Evolutionary conservation across 2,797 vertebrate species (phyloP), one percentile per base, ranked within the genome.

Genomic region (Acanthurus tractus): DNA sequence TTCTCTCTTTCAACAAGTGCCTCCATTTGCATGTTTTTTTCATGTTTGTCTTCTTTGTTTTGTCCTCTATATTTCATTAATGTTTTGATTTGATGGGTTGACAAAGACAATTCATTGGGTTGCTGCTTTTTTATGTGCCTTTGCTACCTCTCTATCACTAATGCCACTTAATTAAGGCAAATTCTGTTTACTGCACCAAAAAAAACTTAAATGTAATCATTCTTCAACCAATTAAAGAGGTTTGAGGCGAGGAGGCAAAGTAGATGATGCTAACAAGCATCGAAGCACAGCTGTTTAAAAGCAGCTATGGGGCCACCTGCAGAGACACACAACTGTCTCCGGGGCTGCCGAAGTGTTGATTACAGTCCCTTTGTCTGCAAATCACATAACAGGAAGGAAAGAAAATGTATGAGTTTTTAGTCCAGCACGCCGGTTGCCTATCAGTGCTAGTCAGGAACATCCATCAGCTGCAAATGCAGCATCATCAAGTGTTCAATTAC

Each of bases 401-500:
- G 59, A 73, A 84, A 90, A 86, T 82, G 72, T 81, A 81, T 74
- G 49, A 76, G 67, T 71, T 83, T 88, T 89, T 84, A 70, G 70
- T 81, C 66, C 83, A 4, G 64, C 71, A 34, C 67, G 56, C 74
- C 78, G 23, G 40, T 82, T 89, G 50, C 80, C 79, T 68, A 79
- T 85, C 81, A 82, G 77, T 46, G 75, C 88, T 79, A 69, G 79
- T 84, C 54, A 15, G 74, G 90, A 85, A 67, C 86, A 90, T 94
- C 83, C 86, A 88, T 93, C 90, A 91, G 64, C 74, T n/a, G 78
- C 81, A 89, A 92, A 85, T 42, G 86, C 87, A 87, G 78, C 78
- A 89, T 92, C 90, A 91, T 91, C 91, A 90, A 89, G 86, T 78
- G 85, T 90, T 89, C 84, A 90, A 91, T 91, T 89, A 92, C 74